Evolutionary conservation across 35 echinoderm and acorn worm species (phyloP).

Genomic region (Stichopus chloronotus): DNA sequence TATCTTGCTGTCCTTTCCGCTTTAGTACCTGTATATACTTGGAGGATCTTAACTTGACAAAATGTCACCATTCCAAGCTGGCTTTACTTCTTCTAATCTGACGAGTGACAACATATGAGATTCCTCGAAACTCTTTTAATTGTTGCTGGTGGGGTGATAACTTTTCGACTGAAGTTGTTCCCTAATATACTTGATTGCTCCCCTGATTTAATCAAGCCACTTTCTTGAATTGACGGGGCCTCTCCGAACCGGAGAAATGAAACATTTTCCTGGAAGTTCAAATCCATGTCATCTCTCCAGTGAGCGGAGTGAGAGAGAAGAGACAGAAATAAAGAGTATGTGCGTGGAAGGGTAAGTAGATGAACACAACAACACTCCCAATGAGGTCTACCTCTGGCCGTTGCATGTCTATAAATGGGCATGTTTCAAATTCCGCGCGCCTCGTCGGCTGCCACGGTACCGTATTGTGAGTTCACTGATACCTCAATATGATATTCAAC

Average conservation of each 20-base stretch:
- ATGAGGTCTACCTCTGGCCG: slow-evolving; percentile 7
- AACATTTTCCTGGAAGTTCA: slow-evolving; percentile 53
- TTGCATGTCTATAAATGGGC: slow-evolving; percentile 62
- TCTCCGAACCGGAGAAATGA: slow-evolving; percentile 7
- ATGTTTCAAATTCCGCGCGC: slow-evolving; percentile 63
- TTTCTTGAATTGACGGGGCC: not conserved
- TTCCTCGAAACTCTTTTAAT: not conserved
- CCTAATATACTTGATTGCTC: not conserved
- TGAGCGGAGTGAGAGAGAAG: not conserved
- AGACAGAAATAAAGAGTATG: not conserved
- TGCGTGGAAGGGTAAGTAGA: slow-evolving; percentile 1
- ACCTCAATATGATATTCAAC: slow-evolving; percentile 39
- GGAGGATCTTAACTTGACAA: not conserved
- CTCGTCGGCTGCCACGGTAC: not conserved
- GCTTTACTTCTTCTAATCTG: not conserved
- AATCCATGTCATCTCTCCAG: slow-evolving; percentile 38
- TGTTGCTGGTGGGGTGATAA: not conserved
- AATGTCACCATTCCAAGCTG: not conserved
- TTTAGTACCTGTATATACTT: no score
- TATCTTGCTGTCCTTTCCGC: no score
- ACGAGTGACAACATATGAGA: not conserved
- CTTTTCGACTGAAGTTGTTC: not conserved
- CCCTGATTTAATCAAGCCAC: not conserved
- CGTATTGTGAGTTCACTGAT: slow-evolving; percentile 23
- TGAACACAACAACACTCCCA: slow-evolving; percentile 34